A percentile compares a stretch with the other conserved stretches of the same genome.
Evolutionary conservation across 2,797 vertebrate genomes (phyloP).

Genomic region (Fratercula arctica): DNA sequence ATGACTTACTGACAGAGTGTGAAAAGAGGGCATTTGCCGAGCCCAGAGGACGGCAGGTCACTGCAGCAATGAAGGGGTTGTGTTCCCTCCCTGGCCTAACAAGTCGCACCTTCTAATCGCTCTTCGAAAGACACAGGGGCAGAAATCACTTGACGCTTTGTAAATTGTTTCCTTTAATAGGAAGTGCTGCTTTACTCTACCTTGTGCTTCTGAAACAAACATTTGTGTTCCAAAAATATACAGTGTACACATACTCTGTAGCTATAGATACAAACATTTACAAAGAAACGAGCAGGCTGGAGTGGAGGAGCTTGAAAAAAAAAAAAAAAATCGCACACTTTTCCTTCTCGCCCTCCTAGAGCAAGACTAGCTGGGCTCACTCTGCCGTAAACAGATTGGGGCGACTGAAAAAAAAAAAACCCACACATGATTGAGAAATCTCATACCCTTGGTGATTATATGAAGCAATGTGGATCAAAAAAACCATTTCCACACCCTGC

Average conservation of each 20-base stretch:
- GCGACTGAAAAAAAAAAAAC: neutral
- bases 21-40: neutral
- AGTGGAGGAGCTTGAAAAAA: neutral
- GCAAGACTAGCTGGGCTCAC: neutral
- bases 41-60: neutral
- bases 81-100: neutral
- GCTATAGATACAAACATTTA: slow-evolving; percentile 41
- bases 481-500: neutral
- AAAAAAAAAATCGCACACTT: neutral
- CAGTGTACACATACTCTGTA: neutral
- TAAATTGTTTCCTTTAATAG: slow-evolving; percentile 22
- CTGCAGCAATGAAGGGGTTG: neutral
- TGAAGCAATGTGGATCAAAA: neutral
- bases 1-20: neutral
- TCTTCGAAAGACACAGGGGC: neutral
- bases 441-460: neutral
- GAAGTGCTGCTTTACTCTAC: slow-evolving; percentile 5
- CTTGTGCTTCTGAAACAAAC: neutral
- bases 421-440: rapidly evolving
- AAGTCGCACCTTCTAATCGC: neutral
- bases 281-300: slow-evolving; percentile 9
- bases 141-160: neutral
- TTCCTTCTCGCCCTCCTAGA: neutral
- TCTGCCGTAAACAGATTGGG: rapidly evolving
- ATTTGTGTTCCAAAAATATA: slow-evolving; percentile 31